phyloP scores from a whole-genome alignment of 2,113 vertebrate species.

The Scalopus aquaticus region DNA sequence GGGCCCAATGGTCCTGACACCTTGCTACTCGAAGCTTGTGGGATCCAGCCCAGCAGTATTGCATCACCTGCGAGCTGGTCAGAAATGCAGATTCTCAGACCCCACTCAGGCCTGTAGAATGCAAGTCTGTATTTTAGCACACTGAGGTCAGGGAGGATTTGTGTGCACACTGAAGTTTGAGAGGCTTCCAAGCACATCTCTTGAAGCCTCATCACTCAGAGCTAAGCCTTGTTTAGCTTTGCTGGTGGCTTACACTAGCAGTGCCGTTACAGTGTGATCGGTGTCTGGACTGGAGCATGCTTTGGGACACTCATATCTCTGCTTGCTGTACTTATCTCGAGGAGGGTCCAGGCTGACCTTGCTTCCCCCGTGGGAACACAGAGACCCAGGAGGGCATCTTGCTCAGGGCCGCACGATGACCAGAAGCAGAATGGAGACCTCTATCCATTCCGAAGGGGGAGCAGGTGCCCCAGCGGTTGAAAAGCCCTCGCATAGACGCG shows the following conservation, averaged over 20 bases:
- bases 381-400: background rate
- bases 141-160: background rate
- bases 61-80: background rate
- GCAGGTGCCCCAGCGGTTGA: too few relatives aligned
- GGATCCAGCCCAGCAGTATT: background rate
- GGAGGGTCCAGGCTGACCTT: background rate
- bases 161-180: background rate
- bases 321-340: background rate
- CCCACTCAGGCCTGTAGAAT: background rate
- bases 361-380: background rate
- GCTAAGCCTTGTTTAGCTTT: background rate
- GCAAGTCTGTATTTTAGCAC: background rate
- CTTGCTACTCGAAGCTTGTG: background rate
- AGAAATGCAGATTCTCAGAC: background rate
- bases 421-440: background rate
- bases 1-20: background rate
- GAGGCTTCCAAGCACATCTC: background rate
- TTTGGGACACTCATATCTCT: background rate
- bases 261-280: background rate
- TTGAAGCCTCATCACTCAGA: background rate
- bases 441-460: background rate
- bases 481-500: rapidly evolving
- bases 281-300: background rate
- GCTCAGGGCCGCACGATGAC: background rate
- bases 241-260: background rate